Conservation (phyloP, 2,113 vertebrate species). For the Nesoenas mayeri region DNA sequence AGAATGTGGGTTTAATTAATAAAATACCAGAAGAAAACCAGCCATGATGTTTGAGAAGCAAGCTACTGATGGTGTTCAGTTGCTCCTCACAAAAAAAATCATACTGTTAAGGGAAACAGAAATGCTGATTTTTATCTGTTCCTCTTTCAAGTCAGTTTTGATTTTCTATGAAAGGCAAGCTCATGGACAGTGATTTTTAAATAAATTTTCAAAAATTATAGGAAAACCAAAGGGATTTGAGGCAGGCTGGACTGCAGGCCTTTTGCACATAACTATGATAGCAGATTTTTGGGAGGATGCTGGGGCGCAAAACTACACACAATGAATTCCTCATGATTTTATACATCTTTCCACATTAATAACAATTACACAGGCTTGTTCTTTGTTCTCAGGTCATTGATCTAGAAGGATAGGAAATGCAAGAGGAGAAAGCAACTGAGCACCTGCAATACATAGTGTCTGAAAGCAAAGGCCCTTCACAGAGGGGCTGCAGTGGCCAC, state of each 20-base stretch:
- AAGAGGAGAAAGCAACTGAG: background rate
- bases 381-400: background rate
- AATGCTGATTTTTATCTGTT: background rate
- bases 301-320: background rate
- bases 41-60: background rate
- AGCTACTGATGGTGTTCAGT: background rate
- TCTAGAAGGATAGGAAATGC: background rate
- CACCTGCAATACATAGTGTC: background rate
- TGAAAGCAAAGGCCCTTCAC: background rate
- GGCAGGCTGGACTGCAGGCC: background rate
- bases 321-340: background rate
- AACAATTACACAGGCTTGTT: background rate
- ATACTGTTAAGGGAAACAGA: background rate
- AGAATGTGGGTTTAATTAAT: background rate
- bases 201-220: background rate
- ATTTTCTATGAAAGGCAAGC: background rate
- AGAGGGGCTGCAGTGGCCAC: too few relatives aligned
- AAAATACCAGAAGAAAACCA: background rate
- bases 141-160: background rate
- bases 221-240: background rate
- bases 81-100: background rate
- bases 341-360: background rate
- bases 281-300: slow-evolving; percentile 7
- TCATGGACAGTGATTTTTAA: background rate
- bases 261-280: background rate